Base-by-base conservation (phyloP, 2,113 vertebrate genomes). In the Mastomys coucha region DNA sequence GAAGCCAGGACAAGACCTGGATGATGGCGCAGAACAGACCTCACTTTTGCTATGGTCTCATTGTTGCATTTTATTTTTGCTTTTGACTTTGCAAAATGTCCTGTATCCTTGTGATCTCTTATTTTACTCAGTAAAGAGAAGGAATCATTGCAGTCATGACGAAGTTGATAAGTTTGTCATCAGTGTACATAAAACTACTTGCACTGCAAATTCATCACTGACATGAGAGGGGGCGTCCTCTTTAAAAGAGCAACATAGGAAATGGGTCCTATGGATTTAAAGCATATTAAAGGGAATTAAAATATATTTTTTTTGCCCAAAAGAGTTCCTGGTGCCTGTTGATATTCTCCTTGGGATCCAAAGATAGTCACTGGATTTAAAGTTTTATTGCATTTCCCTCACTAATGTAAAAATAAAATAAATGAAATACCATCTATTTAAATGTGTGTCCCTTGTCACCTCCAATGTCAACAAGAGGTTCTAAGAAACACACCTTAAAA, bases 341-440 rank as follows among this genome's bases (percentile, higher is more conserved):
- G 58, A 20, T 81, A 82, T 28, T 16, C 70, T n/a, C 24, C 56
- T 90, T 49, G 76, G 24, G 31, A 93, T 1, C 49, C n/a, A 75
- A 49, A 53, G 75, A 56, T 56, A 94, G 63, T 26, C 69, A 76
- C 53, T 77, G 33, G 53, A 94, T 85, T 97, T 88, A 88, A 97
- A 95, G 58, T 84, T 91, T 96, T 67, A 95, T 20, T 88, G 49
- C 88, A 96, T 60, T 95, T 95, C 94, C 82, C 88, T 94, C 49
- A 87, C 93, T 87, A 92, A 96, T 45, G 26, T 84, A 77, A 92
- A 97, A 96, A 96, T 63, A 42, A 42, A 42, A 90, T 91, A 88
- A 31, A 87, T 93, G 49, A 63, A 92, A 95, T 73, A 51, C 70
- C 73, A 88, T 82, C 76, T 86, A 72, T 84, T 97, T 96, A 94